These are phyloP conservation scores for Pavo muticus DNA, from an alignment of 2,113 vertebrate genomes.

Conservation along the genomic window DNA sequence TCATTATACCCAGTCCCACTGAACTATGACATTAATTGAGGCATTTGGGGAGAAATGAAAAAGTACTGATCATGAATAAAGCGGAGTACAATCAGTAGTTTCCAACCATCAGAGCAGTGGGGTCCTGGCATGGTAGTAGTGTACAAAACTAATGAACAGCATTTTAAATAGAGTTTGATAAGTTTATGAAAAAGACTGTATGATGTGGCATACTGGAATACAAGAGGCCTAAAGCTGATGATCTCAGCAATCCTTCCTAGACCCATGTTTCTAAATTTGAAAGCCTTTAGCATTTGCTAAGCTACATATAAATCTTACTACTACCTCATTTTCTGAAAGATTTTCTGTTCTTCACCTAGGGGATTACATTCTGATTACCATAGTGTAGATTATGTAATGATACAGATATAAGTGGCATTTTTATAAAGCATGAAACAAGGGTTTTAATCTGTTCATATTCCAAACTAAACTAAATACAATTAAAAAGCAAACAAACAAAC, in stretches of 20 bases:
- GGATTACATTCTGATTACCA: background rate
- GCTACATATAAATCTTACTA: background rate
- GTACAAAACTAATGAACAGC: constrained; percentile 8
- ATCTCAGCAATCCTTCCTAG: background rate
- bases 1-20: background rate
- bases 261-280: background rate
- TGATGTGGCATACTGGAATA: constrained; percentile 24
- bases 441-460: background rate
- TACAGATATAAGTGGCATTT: background rate
- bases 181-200: constrained; percentile 23
- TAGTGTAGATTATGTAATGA: background rate
- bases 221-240: background rate
- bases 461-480: background rate
- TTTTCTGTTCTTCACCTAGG: background rate
- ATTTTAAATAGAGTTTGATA: constrained; percentile 42
- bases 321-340: background rate
- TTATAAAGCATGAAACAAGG: background rate
- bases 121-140: background rate
- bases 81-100: background rate
- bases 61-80: background rate
- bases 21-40: background rate
- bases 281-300: constrained; percentile 1
- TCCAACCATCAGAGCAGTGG: background rate
- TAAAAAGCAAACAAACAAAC: background rate
- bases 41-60: background rate